Percentiles rank a stretch among this genome's conserved stretches.
These are phyloP conservation scores for Gila robusta DNA, from an alignment of 2,797 vertebrate species.

Conservation along the genomic window DNA sequence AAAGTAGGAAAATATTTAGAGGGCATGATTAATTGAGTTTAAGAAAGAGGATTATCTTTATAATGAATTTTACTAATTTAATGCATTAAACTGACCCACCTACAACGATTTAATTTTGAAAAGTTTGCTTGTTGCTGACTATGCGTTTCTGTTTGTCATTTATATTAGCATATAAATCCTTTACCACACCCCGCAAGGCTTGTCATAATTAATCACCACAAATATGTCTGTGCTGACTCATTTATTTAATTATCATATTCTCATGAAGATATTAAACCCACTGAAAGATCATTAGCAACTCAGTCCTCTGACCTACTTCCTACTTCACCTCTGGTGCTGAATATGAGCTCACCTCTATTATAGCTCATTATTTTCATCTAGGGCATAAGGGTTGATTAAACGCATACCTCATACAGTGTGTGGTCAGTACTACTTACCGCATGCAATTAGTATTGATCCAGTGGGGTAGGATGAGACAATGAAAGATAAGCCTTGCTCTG, in stretches of 20 bases:
- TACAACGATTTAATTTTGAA: background rate
- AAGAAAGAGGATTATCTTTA: background rate
- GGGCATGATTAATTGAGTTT: background rate
- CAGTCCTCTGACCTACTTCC: conserved; percentile 59
- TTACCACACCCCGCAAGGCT: conserved; percentile 15
- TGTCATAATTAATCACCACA: conserved; percentile 56
- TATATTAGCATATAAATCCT: conserved; percentile 33
- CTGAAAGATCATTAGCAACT: conserved; percentile 60
- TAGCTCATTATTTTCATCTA: conserved; percentile 70
- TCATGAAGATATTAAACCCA: conserved; percentile 63
- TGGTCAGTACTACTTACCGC: conserved; percentile 57
- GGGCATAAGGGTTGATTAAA: conserved; percentile 70
- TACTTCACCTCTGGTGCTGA: conserved; percentile 50
- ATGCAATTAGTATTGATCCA: conserved; percentile 68
- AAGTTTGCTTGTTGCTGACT: conserved; percentile 6
- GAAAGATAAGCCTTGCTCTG: conserved; percentile 64
- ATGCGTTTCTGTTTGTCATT: background rate
- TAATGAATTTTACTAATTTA: background rate
- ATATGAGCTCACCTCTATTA: conserved; percentile 70
- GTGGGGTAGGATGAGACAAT: conserved; percentile 53
- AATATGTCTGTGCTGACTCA: conserved; percentile 56
- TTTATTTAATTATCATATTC: conserved; percentile 58
- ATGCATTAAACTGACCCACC: background rate
- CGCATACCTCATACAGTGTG: conserved; percentile 65
- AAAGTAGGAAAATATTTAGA: background rate